Percentiles rank a stretch among this genome's conserved stretches.
Conservation (phyloP, 2,888 invertebrate species). For the Trachelus stipa region DNA sequence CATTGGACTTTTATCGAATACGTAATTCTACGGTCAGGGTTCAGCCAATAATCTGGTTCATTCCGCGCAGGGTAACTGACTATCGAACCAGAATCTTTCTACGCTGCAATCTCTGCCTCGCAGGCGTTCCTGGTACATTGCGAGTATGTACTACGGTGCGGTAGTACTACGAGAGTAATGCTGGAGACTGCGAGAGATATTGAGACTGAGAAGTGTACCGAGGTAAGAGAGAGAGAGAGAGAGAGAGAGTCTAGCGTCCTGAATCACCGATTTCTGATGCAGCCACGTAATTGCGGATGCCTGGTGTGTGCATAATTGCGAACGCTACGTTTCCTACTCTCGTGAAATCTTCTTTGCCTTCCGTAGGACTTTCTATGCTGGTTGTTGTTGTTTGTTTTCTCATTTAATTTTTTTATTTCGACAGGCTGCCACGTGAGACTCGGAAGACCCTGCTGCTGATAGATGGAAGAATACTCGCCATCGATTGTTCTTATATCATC, state of each 20-base stretch:
- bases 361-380: background rate
- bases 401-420: background rate
- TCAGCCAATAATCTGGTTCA: constrained; percentile 62
- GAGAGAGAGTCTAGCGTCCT: background rate
- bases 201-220: background rate
- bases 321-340: constrained; percentile 26
- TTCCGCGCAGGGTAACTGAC: constrained; percentile 36
- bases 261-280: constrained; percentile 46
- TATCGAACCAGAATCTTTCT: constrained; percentile 39
- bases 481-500: background rate
- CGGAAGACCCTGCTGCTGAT: background rate
- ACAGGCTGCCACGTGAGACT: background rate
- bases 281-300: constrained; percentile 47
- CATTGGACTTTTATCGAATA: constrained; percentile 55
- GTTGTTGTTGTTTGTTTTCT: background rate
- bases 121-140: background rate
- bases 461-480: background rate
- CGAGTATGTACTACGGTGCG: background rate
- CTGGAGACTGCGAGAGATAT: background rate
- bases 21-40: constrained; percentile 60
- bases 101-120: constrained; percentile 32
- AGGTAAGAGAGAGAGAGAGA: background rate
- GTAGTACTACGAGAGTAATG: background rate
- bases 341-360: constrained; percentile 17
- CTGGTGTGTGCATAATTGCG: constrained; percentile 45